Base-by-base conservation (phyloP, 2,113 vertebrate species). In the Corydoras sp. region DNA sequence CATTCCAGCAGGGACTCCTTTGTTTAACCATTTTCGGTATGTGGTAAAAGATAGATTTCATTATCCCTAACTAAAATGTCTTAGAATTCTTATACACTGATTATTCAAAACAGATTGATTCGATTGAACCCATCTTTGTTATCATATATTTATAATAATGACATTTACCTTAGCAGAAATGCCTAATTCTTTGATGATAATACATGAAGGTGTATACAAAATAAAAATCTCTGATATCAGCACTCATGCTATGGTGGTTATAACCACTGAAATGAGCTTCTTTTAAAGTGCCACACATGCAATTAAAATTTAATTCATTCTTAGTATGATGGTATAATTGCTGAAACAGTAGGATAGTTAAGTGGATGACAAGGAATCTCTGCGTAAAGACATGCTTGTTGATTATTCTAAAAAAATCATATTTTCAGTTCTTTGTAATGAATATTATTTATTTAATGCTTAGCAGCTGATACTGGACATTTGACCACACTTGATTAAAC, bases 251-350 rank as follows among this genome's bases (percentile, higher is more conserved):
- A 30, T 30, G 74, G 51, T 67, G 66, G 68, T 60, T 70, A 69
- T 15, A 58, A 49, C 43, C 62, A 50, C 63, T 32, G 31, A 56
- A 79, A 75, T 77, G 55, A 73, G 76, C 6, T 65, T 72, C 67
- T 81, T 84, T 85, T 85, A 79, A 83, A 69, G 75, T 5, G 49
- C 24, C 54, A 53, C 63, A 62, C 59, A 77, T 76, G 77, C 80
- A 86, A 89, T 89, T 89, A 88, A 84, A 85, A 77, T 81, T 66
- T 75, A 18, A 86, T 88, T 84, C 50, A 29, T 58, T 54, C 53
- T 58, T 63, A 72, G 70, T 71, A 58, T 81, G 69, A 80, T 68
- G 55, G 24, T 73, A 75, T 71, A 65, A 83, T 73, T 73, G 73
- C 69, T 79, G 72, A 82, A 83, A 80, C 77, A 74, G 78, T 65